Percentiles rank a stretch among this genome's conserved stretches.
These are phyloP conservation scores for Eulemur rufifrons DNA, from an alignment of 2,113 vertebrate species.

Conservation along the genomic window DNA sequence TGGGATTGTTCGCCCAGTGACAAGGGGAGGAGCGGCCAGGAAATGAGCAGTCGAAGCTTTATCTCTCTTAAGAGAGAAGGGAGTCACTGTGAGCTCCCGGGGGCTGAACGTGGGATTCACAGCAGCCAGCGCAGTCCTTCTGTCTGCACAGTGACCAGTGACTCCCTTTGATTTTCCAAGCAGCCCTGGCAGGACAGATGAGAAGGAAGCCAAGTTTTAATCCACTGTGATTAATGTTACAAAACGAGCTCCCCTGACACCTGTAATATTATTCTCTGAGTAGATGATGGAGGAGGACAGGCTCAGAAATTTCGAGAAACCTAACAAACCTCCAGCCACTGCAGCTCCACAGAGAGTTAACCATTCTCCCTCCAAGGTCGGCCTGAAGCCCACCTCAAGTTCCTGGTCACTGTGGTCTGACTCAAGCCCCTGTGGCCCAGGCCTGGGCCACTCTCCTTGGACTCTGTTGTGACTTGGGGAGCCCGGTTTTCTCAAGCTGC, in stretches of 20 bases:
- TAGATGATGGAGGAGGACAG: constrained; percentile 61
- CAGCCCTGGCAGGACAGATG: constrained; percentile 5
- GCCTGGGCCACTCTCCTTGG: constrained; percentile 34
- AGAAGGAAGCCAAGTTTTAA: constrained; percentile 66
- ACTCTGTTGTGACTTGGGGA: constrained; percentile 52
- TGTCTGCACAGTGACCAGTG: constrained; percentile 23
- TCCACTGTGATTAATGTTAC: constrained; percentile 75
- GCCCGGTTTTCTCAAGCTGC: constrained; percentile 74
- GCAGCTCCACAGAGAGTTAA: constrained; percentile 47
- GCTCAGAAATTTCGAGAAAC: constrained; percentile 57
- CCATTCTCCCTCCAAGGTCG: constrained; percentile 51
- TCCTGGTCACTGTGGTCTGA: background rate
- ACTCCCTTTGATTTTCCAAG: constrained; percentile 64
- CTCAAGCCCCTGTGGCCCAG: constrained; percentile 29
- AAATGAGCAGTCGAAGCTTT: constrained; percentile 48
- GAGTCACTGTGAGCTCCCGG: background rate
- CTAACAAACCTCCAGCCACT: constrained; percentile 28
- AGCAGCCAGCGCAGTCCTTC: constrained; percentile 17
- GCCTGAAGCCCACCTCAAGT: constrained; percentile 73
- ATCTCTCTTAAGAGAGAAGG: background rate
- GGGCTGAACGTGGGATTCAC: constrained; percentile 55
- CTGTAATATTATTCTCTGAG: constrained; percentile 48
- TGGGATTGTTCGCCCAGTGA: background rate
- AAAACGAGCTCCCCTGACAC: constrained; percentile 76
- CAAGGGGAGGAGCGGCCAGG: constrained; percentile 6